Evolutionary conservation across 2,888 invertebrate genomes (phyloP).

Genomic region (Pristionchus maxplancki): DNA sequence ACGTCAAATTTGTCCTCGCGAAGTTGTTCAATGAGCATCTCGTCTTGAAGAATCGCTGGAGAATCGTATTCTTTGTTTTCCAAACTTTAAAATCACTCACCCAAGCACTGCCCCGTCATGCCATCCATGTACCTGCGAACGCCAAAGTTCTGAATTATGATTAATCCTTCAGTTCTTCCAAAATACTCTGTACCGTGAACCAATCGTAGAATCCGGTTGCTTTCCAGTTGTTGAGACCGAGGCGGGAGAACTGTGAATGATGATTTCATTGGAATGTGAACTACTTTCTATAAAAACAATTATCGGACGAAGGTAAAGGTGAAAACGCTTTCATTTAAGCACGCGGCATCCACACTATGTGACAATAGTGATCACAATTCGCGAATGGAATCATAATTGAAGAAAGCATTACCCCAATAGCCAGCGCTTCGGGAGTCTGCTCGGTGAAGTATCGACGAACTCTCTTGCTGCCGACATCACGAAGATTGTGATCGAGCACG

Average conservation of each 20-base stretch:
- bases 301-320: no score
- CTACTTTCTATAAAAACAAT: no score
- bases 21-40: not conserved
- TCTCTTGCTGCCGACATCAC: not conserved
- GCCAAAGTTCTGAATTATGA: not conserved
- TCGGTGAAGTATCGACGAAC: not conserved
- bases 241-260: not conserved
- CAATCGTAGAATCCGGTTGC: not conserved
- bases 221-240: not conserved
- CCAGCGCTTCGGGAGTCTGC: not conserved
- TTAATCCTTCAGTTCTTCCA: no score
- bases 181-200: not conserved
- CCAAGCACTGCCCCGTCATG: not conserved
- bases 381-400: no score
- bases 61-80: no score
- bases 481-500: not conserved
- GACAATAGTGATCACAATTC: no score
- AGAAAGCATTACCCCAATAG: not conserved
- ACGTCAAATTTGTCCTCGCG: not conserved
- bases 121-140: not conserved
- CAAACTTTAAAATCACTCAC: not conserved
- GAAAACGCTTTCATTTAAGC: no score
- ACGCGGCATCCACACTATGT: no score
- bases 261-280: no score
- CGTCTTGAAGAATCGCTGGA: not conserved